Percentiles rank a stretch among this genome's conserved stretches.
Conservation (phyloP, 2,888 invertebrate species). For the Azorinus chamasolen region DNA sequence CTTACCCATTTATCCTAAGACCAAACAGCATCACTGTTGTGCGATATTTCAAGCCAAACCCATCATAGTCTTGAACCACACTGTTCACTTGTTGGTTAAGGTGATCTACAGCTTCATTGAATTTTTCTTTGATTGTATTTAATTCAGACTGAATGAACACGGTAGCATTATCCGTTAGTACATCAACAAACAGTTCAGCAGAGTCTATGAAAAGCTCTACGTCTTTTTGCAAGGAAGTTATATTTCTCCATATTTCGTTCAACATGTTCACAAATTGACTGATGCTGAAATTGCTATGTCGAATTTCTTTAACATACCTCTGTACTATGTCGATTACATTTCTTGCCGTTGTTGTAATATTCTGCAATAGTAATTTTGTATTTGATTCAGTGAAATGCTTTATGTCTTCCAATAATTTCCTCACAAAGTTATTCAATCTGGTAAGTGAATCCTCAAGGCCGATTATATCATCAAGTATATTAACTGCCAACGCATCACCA, state of each 20-base stretch:
- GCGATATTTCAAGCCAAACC: conserved; percentile 45
- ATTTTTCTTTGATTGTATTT: neutral
- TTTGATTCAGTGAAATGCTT: too few species aligned
- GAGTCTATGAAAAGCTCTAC: conserved; percentile 4
- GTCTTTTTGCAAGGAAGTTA: neutral
- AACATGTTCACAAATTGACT: too few species aligned
- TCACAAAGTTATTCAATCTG: neutral
- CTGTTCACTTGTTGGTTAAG: conserved; percentile 3
- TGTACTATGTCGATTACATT: too few species aligned
- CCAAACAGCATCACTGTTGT: conserved; percentile 15
- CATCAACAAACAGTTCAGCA: conserved; percentile 10
- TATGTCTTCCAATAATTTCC: too few species aligned
- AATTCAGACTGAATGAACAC: conserved; percentile 7
- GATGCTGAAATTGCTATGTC: too few species aligned
- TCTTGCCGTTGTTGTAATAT: too few species aligned
- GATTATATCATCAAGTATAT: neutral
- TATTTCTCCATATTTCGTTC: conserved; percentile 6
- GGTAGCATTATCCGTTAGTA: conserved; percentile 6
- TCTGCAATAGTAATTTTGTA: too few species aligned
- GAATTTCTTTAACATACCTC: too few species aligned
- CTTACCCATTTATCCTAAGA: conserved; percentile 26
- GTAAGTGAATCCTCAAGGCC: too few species aligned
- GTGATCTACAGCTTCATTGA: neutral
- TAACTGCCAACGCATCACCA: neutral
- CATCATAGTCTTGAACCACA: conserved; percentile 5